Base-by-base conservation (phyloP, 2,888 invertebrate species). In the Zygothrica quintamaculata region DNA sequence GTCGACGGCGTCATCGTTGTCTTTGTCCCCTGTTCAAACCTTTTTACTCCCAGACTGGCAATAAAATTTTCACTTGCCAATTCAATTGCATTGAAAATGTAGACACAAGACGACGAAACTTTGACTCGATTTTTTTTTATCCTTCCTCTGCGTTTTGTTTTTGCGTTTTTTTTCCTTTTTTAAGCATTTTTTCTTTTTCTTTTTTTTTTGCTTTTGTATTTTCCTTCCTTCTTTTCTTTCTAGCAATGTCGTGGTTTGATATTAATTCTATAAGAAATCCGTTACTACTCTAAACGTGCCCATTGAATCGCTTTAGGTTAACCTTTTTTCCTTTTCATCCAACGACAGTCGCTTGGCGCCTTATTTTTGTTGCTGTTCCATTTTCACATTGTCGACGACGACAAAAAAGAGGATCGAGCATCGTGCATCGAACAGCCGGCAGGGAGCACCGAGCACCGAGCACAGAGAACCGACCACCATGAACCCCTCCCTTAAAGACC, bases 251-350 rank as follows among this genome's bases (percentile, higher is more conserved):
- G 62, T 70, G 61, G 68, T 58, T 78, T 78, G 74, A 86, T 84
- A 84, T 81, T 86, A 86, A 84, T 86, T 84, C 84, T 74, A 84
- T 86, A 73, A 74, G 84, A 84, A 86, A 86, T 77, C 71, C 77
- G 72, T 71, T 84, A 68, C 68, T 62, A 69, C 65, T 72, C 74
- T 68, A 77, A 86, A 69, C 84, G 84, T 81, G 81, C 72, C 66
- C 81, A 86, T 84, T 80, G 70, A 86, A 77, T 67, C 74, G 84
- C 53, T 55, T 69, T 53, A 50, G 51, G 31, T 33, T 37, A 47
- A 31, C 37, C 16, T 36, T 29, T 33, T 55, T 36, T 16, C 13
- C n/a, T 11, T 53, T 13, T 40, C 44, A 13, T 15, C 33, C 18
- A 53, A 58, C 59, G 56, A 50, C 62, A 74, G 56, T 59, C 55